These are phyloP conservation scores for Amiota communis DNA, from an alignment of 2,888 invertebrate species.

Conservation along the genomic window DNA sequence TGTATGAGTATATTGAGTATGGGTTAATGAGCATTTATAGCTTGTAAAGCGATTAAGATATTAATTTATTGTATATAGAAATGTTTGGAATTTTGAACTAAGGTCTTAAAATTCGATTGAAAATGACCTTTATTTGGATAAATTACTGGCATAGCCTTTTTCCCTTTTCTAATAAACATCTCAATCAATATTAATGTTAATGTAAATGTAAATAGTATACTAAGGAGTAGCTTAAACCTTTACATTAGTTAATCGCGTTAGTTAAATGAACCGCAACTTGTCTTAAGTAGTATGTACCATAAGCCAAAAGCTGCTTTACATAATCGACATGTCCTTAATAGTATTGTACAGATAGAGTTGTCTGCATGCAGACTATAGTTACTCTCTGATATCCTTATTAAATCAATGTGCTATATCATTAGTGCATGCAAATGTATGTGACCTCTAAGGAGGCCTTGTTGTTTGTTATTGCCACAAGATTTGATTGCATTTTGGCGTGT, in stretches of 20 bases:
- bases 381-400: neutral
- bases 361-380: no score
- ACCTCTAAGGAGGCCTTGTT: neutral
- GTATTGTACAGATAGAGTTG: no score
- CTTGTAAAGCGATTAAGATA: slow-evolving; percentile 15
- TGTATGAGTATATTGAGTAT: neutral
- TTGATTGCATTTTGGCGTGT: slow-evolving; percentile 8
- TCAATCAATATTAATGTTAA: no score
- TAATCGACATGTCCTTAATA: neutral
- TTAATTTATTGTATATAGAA: neutral
- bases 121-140: no score
- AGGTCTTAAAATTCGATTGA: no score
- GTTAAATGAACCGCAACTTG: no score
- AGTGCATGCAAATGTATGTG: neutral
- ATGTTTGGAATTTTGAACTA: neutral
- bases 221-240: no score
- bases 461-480: slow-evolving; percentile 3
- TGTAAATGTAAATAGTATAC: no score
- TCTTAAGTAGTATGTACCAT: neutral
- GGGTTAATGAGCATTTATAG: slow-evolving; percentile 17
- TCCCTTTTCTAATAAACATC: no score
- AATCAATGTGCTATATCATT: neutral
- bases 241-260: no score
- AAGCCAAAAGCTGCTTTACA: slow-evolving; percentile 4
- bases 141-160: no score